phyloP scores from a whole-genome alignment of 2,888 invertebrate genomes.

The Coelinius sp. region DNA sequence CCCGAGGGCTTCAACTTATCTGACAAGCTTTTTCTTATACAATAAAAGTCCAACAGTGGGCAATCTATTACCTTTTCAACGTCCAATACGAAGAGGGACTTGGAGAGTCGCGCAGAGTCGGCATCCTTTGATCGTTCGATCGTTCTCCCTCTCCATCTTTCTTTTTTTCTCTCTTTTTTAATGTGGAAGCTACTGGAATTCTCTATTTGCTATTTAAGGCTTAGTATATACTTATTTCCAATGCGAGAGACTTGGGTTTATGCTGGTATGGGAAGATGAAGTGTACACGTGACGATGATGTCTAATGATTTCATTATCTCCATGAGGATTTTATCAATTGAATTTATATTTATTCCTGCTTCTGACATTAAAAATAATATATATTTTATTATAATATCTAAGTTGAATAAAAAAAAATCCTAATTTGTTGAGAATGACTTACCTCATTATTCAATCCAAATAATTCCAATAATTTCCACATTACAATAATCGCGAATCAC shows the following conservation, averaged over 20 bases:
- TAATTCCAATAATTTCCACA: not conserved
- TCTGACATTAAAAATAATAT: too few species aligned
- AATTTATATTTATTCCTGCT: not conserved
- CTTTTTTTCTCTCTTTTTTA: conserved; percentile 19
- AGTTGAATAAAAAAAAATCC: not conserved
- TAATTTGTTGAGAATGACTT: not conserved
- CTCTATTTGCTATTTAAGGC: conserved; percentile 58
- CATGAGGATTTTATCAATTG: conserved; percentile 8
- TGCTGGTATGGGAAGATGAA: conserved; percentile 3
- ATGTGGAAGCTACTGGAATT: conserved; percentile 52
- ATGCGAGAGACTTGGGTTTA: conserved; percentile 46
- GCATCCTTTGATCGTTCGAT: conserved; percentile 18
- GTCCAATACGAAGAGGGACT: conserved; percentile 44
- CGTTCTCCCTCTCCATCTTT: not conserved
- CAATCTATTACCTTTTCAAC: conserved; percentile 58
- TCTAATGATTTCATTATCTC: conserved; percentile 39
- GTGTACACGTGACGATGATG: conserved; percentile 33
- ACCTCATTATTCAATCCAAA: not conserved
- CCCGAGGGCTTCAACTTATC: not conserved
- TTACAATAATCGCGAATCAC: conserved; percentile 3
- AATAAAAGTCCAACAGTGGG: conserved; percentile 60
- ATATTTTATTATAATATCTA: not conserved
- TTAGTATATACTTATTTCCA: conserved; percentile 53
- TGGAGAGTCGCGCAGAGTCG: not conserved
- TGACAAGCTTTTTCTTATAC: conserved; percentile 45